phyloP scores from a whole-genome alignment of 2,888 invertebrate genomes.

The Drosophila peninsularis region DNA sequence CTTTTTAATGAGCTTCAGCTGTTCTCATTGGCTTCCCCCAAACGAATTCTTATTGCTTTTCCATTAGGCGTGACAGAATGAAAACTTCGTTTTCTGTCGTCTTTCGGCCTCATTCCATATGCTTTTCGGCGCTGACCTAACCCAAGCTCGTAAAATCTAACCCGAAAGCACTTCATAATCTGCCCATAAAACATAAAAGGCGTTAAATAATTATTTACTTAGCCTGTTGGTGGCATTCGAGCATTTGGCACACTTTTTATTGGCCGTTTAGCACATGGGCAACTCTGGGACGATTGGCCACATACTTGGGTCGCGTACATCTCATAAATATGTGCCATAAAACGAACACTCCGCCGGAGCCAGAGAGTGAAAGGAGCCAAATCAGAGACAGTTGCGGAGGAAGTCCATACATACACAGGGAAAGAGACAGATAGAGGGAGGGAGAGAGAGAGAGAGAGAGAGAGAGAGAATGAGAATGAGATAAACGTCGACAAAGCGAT shows the following conservation, averaged over 20 bases:
- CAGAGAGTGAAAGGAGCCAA: constrained; percentile 35
- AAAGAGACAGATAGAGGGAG: constrained; percentile 5
- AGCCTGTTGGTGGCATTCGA: constrained; percentile 52
- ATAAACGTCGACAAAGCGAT: constrained; percentile 82
- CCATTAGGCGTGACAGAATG: constrained; percentile 43
- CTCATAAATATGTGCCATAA: constrained; percentile 57
- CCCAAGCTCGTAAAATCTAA: constrained; percentile 50
- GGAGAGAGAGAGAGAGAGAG: constrained; percentile 4
- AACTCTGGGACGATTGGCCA: constrained; percentile 10
- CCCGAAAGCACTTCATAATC: constrained; percentile 52
- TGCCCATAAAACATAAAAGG: constrained; percentile 60
- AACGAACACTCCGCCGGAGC: constrained; percentile 34
- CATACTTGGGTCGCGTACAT: constrained; percentile 42
- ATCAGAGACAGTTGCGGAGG: constrained; percentile 30
- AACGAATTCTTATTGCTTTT: constrained; percentile 23
- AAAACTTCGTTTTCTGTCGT: constrained; percentile 27
- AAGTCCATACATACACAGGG: background rate
- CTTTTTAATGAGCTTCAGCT: constrained; percentile 28
- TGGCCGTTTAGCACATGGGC: constrained; percentile 46
- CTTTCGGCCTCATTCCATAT: constrained; percentile 10
- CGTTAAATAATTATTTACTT: constrained; percentile 72
- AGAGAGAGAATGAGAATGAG: constrained; percentile 31
- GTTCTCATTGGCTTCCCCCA: background rate
- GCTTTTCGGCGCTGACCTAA: constrained; percentile 38
- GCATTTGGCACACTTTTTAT: constrained; percentile 68